A percentile compares a stretch with the other conserved stretches of the same genome.
These are phyloP conservation scores for Carabus problematicus DNA, from an alignment of 2,888 invertebrate genomes.

Conservation along the genomic window DNA sequence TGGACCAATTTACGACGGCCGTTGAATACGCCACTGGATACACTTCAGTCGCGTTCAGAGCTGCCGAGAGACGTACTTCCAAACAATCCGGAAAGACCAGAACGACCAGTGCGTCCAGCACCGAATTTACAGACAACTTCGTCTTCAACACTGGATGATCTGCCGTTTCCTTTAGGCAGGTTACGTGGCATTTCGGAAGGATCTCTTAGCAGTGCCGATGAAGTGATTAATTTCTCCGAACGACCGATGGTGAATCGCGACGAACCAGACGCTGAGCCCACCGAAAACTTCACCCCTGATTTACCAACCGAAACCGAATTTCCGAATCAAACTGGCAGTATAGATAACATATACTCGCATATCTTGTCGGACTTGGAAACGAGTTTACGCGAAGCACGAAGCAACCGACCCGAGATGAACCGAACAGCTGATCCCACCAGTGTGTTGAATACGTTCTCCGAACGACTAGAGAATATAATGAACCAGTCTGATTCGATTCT, in stretches of 20 bases:
- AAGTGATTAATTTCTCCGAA: constrained; percentile 56
- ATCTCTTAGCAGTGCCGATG: constrained; percentile 37
- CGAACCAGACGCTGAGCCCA: constrained; percentile 30
- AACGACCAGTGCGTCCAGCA: constrained; percentile 9
- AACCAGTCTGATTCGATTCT: constrained; percentile 57
- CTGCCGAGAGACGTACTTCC: not conserved
- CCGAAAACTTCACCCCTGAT: constrained; percentile 27
- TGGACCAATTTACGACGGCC: constrained; percentile 1
- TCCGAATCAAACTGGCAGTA: constrained; percentile 45
- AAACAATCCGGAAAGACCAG: constrained; percentile 1
- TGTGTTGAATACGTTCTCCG: constrained; percentile 56
- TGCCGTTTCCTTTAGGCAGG: constrained; percentile 24
- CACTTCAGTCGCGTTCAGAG: not conserved
- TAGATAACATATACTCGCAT: constrained; percentile 56
- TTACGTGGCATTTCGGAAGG: constrained; percentile 38
- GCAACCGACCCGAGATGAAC: constrained; percentile 7
- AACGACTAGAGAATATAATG: constrained; percentile 56
- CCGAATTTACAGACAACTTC: constrained; percentile 1
- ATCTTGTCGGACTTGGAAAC: constrained; percentile 57
- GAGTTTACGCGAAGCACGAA: constrained; percentile 28
- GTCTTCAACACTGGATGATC: constrained; percentile 12
- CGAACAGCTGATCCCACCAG: constrained; percentile 52
- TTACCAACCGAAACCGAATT: constrained; percentile 37
- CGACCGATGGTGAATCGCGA: constrained; percentile 44
- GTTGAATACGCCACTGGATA: not conserved